Evolutionary conservation across 2,797 vertebrate genomes (phyloP).

Genomic region (Bovichtus diacanthus): DNA sequence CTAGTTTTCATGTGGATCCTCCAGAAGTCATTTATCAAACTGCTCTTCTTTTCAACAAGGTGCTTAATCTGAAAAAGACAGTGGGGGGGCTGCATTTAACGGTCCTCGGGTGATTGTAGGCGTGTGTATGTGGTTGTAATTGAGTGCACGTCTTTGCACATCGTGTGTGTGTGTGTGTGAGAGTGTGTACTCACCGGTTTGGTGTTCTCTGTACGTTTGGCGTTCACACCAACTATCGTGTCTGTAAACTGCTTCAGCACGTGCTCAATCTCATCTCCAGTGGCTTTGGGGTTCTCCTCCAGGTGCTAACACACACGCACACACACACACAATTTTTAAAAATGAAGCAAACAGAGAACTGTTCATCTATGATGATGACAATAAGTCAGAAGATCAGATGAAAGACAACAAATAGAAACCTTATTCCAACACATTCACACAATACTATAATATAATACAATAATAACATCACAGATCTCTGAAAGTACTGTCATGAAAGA

Average conservation of each 20-base stretch:
- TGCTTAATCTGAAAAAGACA: not conserved
- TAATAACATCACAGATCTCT: too few relatives aligned
- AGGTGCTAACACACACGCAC: slow-evolving; percentile 56
- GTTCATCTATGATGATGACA: not conserved
- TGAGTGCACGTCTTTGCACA: not conserved
- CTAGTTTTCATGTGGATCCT: not conserved
- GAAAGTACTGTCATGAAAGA: too few relatives aligned
- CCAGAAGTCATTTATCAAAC: not conserved
- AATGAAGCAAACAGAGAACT: not conserved
- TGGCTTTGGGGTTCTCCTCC: slow-evolving; percentile 65
- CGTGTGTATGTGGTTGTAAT: not conserved
- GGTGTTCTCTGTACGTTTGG: slow-evolving; percentile 9
- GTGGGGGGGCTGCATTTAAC: too few relatives aligned
- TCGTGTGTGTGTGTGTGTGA: not conserved
- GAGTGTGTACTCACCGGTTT: slow-evolving; percentile 60
- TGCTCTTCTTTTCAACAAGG: not conserved
- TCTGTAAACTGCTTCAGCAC: slow-evolving; percentile 61
- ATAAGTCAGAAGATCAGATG: not conserved
- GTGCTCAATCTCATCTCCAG: slow-evolving; percentile 68
- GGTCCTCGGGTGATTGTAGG: too few relatives aligned
- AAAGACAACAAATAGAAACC: not conserved
- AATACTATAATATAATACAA: too few relatives aligned
- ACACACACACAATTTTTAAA: not conserved
- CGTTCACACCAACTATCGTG: not conserved
- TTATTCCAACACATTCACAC: too few relatives aligned